Evolutionary conservation across 2,888 invertebrate genomes (phyloP).

Genomic region (Megalurothrips usitatus): DNA sequence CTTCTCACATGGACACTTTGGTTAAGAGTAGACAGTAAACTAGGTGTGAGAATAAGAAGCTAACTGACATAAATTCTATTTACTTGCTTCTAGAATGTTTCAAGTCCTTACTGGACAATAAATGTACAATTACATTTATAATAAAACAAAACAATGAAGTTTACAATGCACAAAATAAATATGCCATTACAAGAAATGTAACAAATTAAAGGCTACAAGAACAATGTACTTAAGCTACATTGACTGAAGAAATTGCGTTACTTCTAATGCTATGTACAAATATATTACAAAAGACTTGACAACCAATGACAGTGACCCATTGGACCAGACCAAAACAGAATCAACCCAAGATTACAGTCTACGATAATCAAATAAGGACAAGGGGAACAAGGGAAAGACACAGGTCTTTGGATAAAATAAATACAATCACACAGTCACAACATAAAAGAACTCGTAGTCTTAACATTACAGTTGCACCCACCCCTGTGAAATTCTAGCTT

Average conservation of each 20-base stretch:
- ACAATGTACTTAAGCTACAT: constrained; percentile 13
- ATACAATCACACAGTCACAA: not conserved
- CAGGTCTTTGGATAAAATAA: not conserved
- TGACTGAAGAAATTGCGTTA: not conserved
- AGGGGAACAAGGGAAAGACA: not conserved
- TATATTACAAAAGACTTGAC: not conserved
- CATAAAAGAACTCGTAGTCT: not conserved
- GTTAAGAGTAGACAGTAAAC: too few relatives aligned
- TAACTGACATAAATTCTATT: too few relatives aligned
- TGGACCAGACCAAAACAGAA: not conserved
- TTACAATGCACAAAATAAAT: too few relatives aligned
- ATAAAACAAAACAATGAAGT: too few relatives aligned
- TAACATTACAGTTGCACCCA: not conserved
- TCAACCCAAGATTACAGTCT: not conserved
- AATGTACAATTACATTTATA: too few relatives aligned
- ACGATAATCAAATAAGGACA: not conserved
- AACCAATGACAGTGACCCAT: not conserved
- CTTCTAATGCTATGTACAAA: not conserved
- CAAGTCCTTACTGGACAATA: too few relatives aligned
- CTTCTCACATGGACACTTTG: not conserved
- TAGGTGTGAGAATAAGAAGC: too few relatives aligned
- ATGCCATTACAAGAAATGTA: too few relatives aligned
- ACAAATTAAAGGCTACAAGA: not conserved
- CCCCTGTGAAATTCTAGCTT: not conserved
- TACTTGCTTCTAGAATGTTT: not conserved